Evolutionary conservation across 2,113 vertebrate species (phyloP).

Genomic region (Pterocles gutturalis): DNA sequence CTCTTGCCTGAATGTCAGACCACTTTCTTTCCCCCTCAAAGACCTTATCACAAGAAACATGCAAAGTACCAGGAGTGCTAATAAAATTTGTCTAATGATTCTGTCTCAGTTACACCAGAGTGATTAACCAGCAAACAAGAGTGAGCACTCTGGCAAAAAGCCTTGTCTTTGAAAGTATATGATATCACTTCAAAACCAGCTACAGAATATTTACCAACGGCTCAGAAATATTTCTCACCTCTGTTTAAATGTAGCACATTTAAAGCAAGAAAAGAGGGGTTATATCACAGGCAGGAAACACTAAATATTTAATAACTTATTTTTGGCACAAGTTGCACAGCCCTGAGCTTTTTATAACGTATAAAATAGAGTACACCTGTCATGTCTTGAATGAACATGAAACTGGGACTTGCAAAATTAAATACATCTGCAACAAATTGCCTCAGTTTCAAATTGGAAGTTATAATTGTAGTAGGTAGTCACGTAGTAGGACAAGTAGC

Average conservation of each 20-base stretch:
- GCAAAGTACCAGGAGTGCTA: neutral
- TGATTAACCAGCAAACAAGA: constrained; percentile 27
- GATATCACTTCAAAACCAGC: neutral
- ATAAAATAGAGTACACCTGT: constrained; percentile 57
- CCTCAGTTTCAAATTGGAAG: constrained; percentile 19
- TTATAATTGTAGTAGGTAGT: neutral
- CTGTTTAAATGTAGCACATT: constrained; percentile 64
- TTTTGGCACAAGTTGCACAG: constrained; percentile 44
- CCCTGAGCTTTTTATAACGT: constrained; percentile 15
- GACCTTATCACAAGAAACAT: neutral
- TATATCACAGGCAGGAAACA: constrained; percentile 69
- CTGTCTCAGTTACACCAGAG: neutral
- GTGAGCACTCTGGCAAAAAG: neutral
- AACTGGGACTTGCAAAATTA: constrained; percentile 63
- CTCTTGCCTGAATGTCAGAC: neutral
- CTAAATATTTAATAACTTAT: constrained; percentile 69
- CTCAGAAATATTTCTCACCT: constrained; percentile 75
- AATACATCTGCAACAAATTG: constrained; percentile 53
- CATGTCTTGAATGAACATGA: constrained; percentile 53
- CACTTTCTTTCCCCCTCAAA: neutral
- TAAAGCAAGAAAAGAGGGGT: constrained; percentile 59
- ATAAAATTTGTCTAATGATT: neutral
- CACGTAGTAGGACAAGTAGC: neutral
- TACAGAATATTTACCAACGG: constrained; percentile 59
- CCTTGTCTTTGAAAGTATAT: constrained; percentile 33